Conservation (phyloP, 2,888 invertebrate species). For the Brachylomia viminalis region DNA sequence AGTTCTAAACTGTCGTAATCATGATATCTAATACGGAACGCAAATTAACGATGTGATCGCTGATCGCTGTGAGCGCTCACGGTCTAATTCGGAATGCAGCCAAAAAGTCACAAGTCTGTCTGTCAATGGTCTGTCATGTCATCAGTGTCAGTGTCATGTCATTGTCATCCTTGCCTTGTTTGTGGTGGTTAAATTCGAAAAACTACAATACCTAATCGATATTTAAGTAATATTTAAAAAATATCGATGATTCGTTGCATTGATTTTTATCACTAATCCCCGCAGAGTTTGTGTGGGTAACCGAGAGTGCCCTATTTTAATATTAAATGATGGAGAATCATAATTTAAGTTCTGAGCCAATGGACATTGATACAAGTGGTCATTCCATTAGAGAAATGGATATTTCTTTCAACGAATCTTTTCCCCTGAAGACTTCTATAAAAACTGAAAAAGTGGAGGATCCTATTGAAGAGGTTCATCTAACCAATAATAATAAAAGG, state of each 20-base stretch:
- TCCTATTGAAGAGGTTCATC: slow-evolving; percentile 4
- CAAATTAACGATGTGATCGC: too few species aligned
- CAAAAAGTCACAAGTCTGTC: too few species aligned
- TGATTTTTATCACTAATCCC: not conserved
- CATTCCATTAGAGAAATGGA: slow-evolving; percentile 81
- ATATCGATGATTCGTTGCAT: not conserved
- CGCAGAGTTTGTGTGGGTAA: slow-evolving; percentile 1
- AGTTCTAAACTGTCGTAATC: too few species aligned
- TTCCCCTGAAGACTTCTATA: slow-evolving; percentile 28
- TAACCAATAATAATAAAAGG: slow-evolving; percentile 3
- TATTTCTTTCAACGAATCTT: slow-evolving; percentile 74
- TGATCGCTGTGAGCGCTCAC: too few species aligned
- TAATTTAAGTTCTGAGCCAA: slow-evolving; percentile 81
- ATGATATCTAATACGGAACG: too few species aligned
- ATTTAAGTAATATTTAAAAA: not conserved
- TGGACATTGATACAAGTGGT: slow-evolving; percentile 85
- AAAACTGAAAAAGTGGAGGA: slow-evolving; percentile 22
- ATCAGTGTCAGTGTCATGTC: slow-evolving; percentile 18
- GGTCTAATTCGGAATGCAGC: too few species aligned
- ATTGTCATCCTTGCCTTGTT: too few species aligned
- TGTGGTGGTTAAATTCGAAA: slow-evolving; percentile 54
- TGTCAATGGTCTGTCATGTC: not conserved
- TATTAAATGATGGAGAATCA: slow-evolving; percentile 65
- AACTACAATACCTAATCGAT: not conserved
- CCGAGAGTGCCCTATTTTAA: not conserved